Base-by-base conservation (phyloP, 2,797 vertebrate genomes). In the Orientallactaga sibirica region DNA sequence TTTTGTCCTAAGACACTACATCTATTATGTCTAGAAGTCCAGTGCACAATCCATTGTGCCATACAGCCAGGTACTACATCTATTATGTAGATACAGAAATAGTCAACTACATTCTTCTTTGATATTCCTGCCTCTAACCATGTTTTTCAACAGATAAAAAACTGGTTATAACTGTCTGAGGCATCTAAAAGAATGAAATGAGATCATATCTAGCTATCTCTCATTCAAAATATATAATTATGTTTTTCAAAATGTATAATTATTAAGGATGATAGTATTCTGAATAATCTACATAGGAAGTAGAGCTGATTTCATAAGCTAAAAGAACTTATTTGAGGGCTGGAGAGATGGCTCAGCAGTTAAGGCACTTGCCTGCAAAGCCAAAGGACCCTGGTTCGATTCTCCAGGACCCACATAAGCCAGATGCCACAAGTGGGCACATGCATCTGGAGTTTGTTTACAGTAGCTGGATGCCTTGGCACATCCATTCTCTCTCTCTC, bases 261-360 rank as follows among this genome's bases (percentile, higher is more conserved):
- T 70, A 68, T 68, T 92, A 92, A 94, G 74, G 58, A 25, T 86
- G 92, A 92, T 77, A 95, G 61, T 88, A 80, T 25, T 93, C 61
- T 95, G 55, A 82, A 41, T 90, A 94, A 71, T 84, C 29, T 93
- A 77, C n/a, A 91, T 70, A 85, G 70, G 61, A 70, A 48, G 19
- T 62, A 29, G n/a, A 71, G 66, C 20, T 78, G 37, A 93, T 93
- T 94, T 41, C 37, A 92, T 67, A 61, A 86, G 67, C 79, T 37
- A 27, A 93, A 90, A 90, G 71, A 71, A 55, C 20, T 86, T 37
- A 37, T 37, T 37, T 37, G 33, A 37, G 33, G 33, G 33, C 33
- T 37, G 33, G 33, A 37, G 33, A 37, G 33, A 37, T 37, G 33
- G 33, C 33, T 37, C 33, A 37, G 33, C 33, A 37, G 33, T 37